Evolutionary conservation across 2,797 vertebrate species (phyloP), one percentile per base, ranked within the genome.

Genomic region (Darevskia nairensis): DNA sequence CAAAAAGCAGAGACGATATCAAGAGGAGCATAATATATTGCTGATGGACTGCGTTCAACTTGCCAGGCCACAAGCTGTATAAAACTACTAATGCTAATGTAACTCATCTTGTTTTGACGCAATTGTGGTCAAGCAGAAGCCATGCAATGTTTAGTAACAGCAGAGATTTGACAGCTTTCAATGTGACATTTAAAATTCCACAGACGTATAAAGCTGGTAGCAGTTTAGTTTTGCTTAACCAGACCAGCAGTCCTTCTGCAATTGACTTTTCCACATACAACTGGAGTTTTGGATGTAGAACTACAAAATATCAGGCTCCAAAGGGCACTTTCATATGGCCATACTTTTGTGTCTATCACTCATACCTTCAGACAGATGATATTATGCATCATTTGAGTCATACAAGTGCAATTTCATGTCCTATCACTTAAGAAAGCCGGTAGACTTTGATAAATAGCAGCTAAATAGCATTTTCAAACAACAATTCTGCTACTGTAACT

Each of bases 221-320:
- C 21, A 8, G 61, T 41, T 81, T 25, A 81, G 21, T 46, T 15
- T 39, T 66, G 80, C 19, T 81, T 21, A 61, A 64, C 27, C 4
- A 68, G 23, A 68, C 25, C 35, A 66, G 64, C 39, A n/a, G 50
- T 15, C 50, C 50, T 15, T 55, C 50, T 55, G 50, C 50, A 55
- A 55, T 15, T 55, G 50, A 55, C 50, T 55, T 55, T 55, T 55
- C 50, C 13, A 13, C 11, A 92, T 91, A 80, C 75, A 85, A n/a
- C 69, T 50, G 50, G 9, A 9, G 3, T 85, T 91, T 15, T 69
- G 50, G 13, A 21, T 19, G 64, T 8, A 46, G 11, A 90, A 69
- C 74, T 76, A 84, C 78, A 29, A 87, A 75, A 90, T 64, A 64
- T 87, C 81, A 41, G 88, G 89, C 29, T 10, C 25, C 27, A 84